These are phyloP conservation scores for Bilobella aurantiaca DNA, from an alignment of 1,140 invertebrate genomes.

Conservation along the genomic window DNA sequence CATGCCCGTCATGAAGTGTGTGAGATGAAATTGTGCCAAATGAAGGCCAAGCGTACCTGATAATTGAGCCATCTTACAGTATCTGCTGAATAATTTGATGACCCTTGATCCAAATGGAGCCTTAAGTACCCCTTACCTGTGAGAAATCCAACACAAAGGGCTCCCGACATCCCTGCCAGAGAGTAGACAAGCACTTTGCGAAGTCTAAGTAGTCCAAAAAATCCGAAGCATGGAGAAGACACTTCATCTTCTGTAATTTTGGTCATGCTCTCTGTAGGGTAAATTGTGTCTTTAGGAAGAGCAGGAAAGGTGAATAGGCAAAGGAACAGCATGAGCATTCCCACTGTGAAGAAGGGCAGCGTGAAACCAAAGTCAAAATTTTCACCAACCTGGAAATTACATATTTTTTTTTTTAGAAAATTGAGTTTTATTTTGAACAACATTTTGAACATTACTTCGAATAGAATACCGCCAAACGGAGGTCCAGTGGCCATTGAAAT, in stretches of 20 bases:
- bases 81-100: not conserved
- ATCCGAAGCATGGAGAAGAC: not conserved
- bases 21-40: slow-evolving; percentile 60
- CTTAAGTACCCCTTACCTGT: slow-evolving; percentile 52
- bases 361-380: not conserved
- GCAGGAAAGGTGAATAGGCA: slow-evolving; percentile 42
- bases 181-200: slow-evolving; percentile 58
- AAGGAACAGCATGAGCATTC: slow-evolving; percentile 42
- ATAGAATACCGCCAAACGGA: slow-evolving; percentile 69
- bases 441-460: slow-evolving; percentile 45
- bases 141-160: slow-evolving; percentile 69
- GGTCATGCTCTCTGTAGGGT: not conserved
- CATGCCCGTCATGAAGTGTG: slow-evolving; percentile 62
- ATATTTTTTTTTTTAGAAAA: not conserved
- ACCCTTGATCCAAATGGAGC: not conserved
- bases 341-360: slow-evolving; percentile 51
- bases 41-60: slow-evolving; percentile 57
- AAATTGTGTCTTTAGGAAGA: not conserved
- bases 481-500: slow-evolving; percentile 77
- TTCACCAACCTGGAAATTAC: not conserved
- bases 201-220: slow-evolving; percentile 45
- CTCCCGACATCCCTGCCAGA: slow-evolving; percentile 58
- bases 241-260: not conserved
- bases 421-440: not conserved
- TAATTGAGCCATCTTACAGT: not conserved